Base-by-base conservation (phyloP, 2,113 vertebrate species). In the Gallinago paraguaiae region DNA sequence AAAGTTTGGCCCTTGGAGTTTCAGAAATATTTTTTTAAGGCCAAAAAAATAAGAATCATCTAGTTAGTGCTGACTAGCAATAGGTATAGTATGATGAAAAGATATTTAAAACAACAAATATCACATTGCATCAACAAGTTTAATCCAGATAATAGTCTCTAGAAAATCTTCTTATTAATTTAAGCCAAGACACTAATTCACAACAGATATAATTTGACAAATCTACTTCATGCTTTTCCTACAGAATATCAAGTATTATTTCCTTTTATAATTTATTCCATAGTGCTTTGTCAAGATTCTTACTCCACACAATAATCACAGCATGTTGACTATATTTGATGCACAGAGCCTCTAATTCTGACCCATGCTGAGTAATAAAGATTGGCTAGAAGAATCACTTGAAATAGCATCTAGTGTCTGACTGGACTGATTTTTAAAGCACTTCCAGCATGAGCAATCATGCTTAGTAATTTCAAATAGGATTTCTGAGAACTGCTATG, bases 361-460 rank as follows among this genome's bases (percentile, higher is more conserved):
- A 81, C 8, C 37, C 4, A 2, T 6, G 9, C 56, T 84, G 30
- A 25, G 37, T 81, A 86, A 88, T 27, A 90, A 81, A 77, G 51
- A 78, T 11, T 86, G 54, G 31, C 51, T 54, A 90, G 57, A 85
- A 86, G 70, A 83, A 33, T 31, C 72, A 88, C 57, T 90, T 88
- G 46, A 88, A 91, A 86, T 53, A 78, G 39, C 56, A 75, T 75
- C 76, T 86, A 28, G 13, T 91, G 41, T 71, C 72, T 93, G 72
- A 81, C 51, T 46, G 24, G 28, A 69, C 54, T 72, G 74, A 94
- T 76, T 82, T 64, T 91, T 74, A 93, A 89, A 96, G 68, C 43
- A 82, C 19, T 95, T 92, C 22, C 92, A 90, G 93, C 71, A 90
- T 78, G 56, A 96, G 83, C 60, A 95, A 78, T 93, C 86, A 86